These are phyloP conservation scores for Cephus cinctus DNA, from an alignment of 1,140 invertebrate species.

Conservation along the genomic window DNA sequence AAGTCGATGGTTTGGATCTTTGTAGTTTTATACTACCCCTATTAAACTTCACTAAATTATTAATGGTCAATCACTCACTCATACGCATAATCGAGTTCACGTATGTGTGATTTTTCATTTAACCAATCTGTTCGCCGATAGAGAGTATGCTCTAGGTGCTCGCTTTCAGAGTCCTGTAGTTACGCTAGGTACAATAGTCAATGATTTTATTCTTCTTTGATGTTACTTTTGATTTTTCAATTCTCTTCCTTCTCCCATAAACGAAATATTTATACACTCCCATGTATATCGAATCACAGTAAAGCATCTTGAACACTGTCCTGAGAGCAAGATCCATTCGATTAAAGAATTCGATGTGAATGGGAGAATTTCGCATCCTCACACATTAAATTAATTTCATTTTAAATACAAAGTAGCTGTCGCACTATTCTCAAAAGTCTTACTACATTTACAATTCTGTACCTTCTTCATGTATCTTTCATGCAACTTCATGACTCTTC, in stretches of 20 bases:
- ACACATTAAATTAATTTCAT: too few relatives aligned
- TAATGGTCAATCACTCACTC: constrained; percentile 36
- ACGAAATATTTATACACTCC: neutral
- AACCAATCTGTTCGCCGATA: constrained; percentile 45
- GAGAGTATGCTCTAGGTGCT: constrained; percentile 49
- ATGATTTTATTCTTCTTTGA: too few relatives aligned
- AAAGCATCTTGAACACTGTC: too few relatives aligned
- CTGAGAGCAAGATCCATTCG: too few relatives aligned
- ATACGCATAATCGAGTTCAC: constrained; percentile 32
- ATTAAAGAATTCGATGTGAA: neutral
- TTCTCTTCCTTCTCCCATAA: constrained; percentile 18
- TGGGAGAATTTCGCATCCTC: too few relatives aligned
- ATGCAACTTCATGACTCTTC: too few relatives aligned
- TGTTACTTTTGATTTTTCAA: constrained; percentile 31
- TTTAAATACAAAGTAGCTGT: too few relatives aligned
- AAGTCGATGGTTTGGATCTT: constrained; percentile 58
- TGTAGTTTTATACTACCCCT: constrained; percentile 48
- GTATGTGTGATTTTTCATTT: constrained; percentile 48
- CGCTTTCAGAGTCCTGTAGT: constrained; percentile 48
- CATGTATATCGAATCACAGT: constrained; percentile 12
- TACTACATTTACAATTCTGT: too few relatives aligned
- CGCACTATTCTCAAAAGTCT: too few relatives aligned
- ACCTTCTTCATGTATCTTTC: too few relatives aligned
- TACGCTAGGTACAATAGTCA: constrained; percentile 41
- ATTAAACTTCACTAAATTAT: constrained; percentile 29